Evolutionary conservation across 2,113 vertebrate species (phyloP).

Genomic region (Vidua macroura): DNA sequence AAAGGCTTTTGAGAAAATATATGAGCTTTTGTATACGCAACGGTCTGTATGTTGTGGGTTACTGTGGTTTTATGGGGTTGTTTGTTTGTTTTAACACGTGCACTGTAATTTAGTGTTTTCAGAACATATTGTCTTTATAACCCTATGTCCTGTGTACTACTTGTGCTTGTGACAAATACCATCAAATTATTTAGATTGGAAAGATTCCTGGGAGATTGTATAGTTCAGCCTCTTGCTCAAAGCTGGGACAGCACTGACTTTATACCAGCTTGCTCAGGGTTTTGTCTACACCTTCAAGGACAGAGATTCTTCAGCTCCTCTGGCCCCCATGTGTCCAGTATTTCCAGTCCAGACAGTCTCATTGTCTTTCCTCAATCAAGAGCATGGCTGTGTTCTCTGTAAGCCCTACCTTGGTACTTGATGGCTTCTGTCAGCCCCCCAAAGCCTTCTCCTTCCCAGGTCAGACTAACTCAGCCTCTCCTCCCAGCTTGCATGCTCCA

Average conservation of each 20-base stretch:
- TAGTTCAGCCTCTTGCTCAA: neutral
- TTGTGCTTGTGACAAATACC: neutral
- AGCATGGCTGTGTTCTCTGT: neutral
- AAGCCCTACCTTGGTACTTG: neutral
- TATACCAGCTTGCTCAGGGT: neutral
- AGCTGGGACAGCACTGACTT: neutral
- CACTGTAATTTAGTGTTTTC: neutral
- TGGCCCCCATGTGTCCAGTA: neutral
- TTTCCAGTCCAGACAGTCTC: neutral
- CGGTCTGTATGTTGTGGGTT: neutral
- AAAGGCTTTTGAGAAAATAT: neutral
- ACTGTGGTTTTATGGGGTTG: neutral
- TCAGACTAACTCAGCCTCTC: neutral
- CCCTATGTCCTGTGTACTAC: neutral
- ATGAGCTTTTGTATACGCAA: neutral
- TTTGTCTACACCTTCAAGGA: neutral
- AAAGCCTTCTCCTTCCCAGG: neutral
- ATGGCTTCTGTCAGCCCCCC: neutral
- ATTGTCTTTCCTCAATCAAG: neutral
- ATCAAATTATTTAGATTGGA: neutral
- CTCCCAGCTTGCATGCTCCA: neutral
- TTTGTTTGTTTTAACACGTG: neutral
- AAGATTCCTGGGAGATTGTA: neutral
- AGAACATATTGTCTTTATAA: neutral
- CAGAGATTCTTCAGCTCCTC: neutral